A percentile compares a stretch with the other conserved stretches of the same genome.
These are phyloP conservation scores for Anniella stebbinsi DNA, from an alignment of 2,797 vertebrate species.

Conservation along the genomic window DNA sequence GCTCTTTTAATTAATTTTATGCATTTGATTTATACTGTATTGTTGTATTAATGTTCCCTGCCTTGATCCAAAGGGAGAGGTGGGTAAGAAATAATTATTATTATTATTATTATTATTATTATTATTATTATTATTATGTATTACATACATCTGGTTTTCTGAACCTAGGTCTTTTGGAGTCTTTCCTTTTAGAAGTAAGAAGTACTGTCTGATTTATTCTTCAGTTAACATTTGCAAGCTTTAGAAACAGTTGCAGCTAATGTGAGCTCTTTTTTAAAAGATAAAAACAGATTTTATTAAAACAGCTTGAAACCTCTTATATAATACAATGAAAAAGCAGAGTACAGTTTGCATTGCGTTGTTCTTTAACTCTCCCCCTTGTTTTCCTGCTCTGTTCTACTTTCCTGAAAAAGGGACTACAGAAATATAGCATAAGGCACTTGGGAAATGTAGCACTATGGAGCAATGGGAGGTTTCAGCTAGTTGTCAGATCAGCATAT, in stretches of 20 bases:
- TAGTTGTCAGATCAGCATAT: conserved; percentile 1
- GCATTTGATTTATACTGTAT: no score
- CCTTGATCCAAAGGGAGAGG: no score
- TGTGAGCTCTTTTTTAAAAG: conserved; percentile 3
- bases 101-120: no score
- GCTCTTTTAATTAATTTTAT: no score
- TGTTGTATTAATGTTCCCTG: no score
- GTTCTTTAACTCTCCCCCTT: conserved; percentile 23
- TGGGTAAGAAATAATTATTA: no score
- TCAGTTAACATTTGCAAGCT: neutral
- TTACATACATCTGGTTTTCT: no score
- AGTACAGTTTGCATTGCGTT: conserved; percentile 34
- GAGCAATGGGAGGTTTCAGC: conserved; percentile 24
- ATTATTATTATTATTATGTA: no score
- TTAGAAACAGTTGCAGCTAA: conserved; percentile 25
- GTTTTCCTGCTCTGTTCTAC: conserved; percentile 41
- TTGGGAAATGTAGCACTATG: neutral
- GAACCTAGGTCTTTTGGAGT: neutral
- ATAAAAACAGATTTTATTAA: neutral
- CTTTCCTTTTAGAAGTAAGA: neutral
- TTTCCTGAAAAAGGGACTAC: conserved; percentile 35
- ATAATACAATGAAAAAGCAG: conserved; percentile 20
- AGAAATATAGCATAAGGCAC: neutral
- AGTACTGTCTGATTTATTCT: neutral
- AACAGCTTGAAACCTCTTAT: conserved; percentile 22